These are phyloP conservation scores for Drosophila glabriapex DNA, from an alignment of 2,888 invertebrate genomes.

Conservation along the genomic window DNA sequence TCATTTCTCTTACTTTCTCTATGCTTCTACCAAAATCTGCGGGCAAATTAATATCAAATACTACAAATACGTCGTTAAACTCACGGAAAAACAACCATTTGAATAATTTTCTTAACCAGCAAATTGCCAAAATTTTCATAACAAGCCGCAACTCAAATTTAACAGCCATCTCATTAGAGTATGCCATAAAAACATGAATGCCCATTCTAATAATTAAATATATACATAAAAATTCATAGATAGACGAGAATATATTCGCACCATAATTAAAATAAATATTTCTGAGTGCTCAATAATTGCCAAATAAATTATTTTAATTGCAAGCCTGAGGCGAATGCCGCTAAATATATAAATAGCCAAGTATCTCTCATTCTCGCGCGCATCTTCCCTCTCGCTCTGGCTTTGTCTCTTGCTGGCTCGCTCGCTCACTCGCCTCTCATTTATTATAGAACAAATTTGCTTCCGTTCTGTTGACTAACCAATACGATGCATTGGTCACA, in stretches of 20 bases:
- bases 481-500: conserved; percentile 66
- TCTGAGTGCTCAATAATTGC: conserved; percentile 76
- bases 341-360: conserved; percentile 67
- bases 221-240: background rate
- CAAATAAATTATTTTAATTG: conserved; percentile 80
- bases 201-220: conserved; percentile 50
- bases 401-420: background rate
- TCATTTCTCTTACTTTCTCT: background rate
- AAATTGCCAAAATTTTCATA: conserved; percentile 51
- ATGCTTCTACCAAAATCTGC: background rate
- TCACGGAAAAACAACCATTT: too few species aligned
- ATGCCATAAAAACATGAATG: conserved; percentile 65
- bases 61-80: too few species aligned
- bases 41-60: background rate
- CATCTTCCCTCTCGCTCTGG: background rate
- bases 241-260: conserved; percentile 34
- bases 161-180: conserved; percentile 34
- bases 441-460: conserved; percentile 46
- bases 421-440: conserved; percentile 6
- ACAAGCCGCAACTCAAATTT: conserved; percentile 44
- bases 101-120: conserved; percentile 20
- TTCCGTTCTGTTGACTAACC: conserved; percentile 43
- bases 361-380: background rate
- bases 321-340: conserved; percentile 40
- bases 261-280: conserved; percentile 78